Conservation (phyloP, 2,113 vertebrate species). For the Rhynchomys soricoides region DNA sequence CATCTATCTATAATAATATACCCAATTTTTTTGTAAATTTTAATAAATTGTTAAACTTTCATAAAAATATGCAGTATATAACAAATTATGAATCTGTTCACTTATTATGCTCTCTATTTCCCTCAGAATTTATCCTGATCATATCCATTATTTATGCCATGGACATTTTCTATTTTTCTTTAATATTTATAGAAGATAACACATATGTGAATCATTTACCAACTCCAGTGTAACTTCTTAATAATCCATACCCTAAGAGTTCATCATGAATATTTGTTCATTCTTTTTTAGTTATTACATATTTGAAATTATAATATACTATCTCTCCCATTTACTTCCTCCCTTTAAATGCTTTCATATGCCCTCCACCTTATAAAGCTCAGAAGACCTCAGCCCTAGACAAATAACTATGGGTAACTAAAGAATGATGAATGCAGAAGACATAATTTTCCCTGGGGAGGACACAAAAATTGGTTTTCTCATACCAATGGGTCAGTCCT, state of each 20-base stretch:
- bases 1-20: not conserved
- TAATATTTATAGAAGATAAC: not conserved
- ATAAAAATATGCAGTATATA: not conserved
- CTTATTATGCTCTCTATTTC: not conserved
- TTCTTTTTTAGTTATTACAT: no score
- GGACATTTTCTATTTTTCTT: not conserved
- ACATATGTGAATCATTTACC: not conserved
- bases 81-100: not conserved
- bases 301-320: not conserved
- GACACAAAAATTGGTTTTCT: not conserved
- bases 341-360: not conserved
- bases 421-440: not conserved
- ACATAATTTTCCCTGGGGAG: not conserved
- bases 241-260: not conserved
- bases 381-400: not conserved
- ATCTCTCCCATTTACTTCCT: not conserved
- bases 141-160: not conserved
- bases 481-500: not conserved
- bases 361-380: not conserved
- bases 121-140: no score
- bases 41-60: not conserved
- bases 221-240: not conserved
- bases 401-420: not conserved
- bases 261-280: not conserved
- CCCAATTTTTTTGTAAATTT: not conserved